phyloP scores from a whole-genome alignment of 2,113 vertebrate species.

The Pantherophis guttatus region DNA sequence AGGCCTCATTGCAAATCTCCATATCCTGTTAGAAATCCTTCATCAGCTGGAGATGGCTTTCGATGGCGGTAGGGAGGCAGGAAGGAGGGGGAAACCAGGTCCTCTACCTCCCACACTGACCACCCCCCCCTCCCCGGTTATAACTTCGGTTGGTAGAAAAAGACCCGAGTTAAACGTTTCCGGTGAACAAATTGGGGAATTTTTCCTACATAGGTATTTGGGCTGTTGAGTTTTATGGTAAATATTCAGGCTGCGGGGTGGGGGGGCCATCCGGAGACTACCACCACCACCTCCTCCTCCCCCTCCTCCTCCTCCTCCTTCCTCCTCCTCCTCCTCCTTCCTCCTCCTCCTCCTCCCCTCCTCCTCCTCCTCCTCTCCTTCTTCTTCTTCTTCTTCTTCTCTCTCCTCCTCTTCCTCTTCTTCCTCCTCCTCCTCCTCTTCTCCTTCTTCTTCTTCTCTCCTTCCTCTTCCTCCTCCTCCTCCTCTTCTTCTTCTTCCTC shows the following conservation, averaged over 20 bases:
- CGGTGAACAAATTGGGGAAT: too few relatives aligned
- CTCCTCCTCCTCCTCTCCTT: too few relatives aligned
- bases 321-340: too few relatives aligned
- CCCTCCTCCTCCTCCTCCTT: too few relatives aligned
- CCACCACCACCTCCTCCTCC: rapidly evolving
- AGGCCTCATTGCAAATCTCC: conserved; percentile 74
- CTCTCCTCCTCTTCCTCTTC: rapidly evolving
- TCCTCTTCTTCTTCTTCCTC: too few relatives aligned
- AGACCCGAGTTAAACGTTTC: too few relatives aligned
- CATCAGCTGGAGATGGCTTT: conserved; percentile 72
- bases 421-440: rapidly evolving
- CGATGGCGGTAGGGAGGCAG: background rate
- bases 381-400: rapidly evolving
- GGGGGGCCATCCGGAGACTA: background rate
- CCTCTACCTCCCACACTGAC: background rate
- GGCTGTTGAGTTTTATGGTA: background rate
- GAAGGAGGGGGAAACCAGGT: background rate
- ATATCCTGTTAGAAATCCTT: conserved; percentile 80
- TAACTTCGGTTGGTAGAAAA: background rate
- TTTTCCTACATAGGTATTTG: background rate
- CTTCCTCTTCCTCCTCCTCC: too few relatives aligned
- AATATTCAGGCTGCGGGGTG: background rate
- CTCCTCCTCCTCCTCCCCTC: too few relatives aligned
- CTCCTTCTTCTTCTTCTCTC: too few relatives aligned
- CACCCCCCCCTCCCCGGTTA: background rate